phyloP scores from a whole-genome alignment of 2,797 vertebrate species.

The Salmo trutta region DNA sequence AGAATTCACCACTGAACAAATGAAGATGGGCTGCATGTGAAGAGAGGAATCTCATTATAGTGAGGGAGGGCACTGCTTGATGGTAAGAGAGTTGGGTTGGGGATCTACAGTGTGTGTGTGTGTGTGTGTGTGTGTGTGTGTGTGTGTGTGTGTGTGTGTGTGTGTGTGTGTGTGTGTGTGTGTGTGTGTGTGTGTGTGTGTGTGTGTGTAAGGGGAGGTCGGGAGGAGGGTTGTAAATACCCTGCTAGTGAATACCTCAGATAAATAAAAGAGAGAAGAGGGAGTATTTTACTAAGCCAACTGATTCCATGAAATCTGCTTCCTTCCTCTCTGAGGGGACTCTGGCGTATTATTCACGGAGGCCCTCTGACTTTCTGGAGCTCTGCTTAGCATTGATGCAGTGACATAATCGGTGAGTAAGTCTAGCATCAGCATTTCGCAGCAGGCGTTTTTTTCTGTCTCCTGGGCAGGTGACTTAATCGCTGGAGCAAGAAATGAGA shows the following conservation, averaged over 20 bases:
- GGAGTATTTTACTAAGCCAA: constrained; percentile 41
- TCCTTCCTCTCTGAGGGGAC: constrained; percentile 33
- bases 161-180: neutral
- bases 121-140: neutral
- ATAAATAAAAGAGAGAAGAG: constrained; percentile 27
- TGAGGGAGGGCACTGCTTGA: constrained; percentile 41
- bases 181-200: neutral
- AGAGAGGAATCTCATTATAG: constrained; percentile 57
- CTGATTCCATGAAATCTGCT: constrained; percentile 33
- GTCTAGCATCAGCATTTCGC: constrained; percentile 68
- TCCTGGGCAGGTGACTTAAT: constrained; percentile 68
- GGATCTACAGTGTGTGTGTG: neutral
- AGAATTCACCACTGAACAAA: constrained; percentile 71
- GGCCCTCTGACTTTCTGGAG: constrained; percentile 19
- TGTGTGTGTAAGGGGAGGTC: neutral
- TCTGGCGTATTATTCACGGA: constrained; percentile 40
- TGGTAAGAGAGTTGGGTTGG: constrained; percentile 33
- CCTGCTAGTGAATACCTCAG: constrained; percentile 34
- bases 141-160: neutral
- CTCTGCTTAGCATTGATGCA: constrained; percentile 53
- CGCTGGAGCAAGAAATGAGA: constrained; percentile 64
- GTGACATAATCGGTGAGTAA: constrained; percentile 64
- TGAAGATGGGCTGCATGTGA: constrained; percentile 63
- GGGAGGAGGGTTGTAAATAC: neutral
- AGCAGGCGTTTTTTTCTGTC: constrained; percentile 56